A percentile compares a stretch with the other conserved stretches of the same genome.
These are phyloP conservation scores for Polymixis lichenea DNA, from an alignment of 2,888 invertebrate species.

Conservation along the genomic window DNA sequence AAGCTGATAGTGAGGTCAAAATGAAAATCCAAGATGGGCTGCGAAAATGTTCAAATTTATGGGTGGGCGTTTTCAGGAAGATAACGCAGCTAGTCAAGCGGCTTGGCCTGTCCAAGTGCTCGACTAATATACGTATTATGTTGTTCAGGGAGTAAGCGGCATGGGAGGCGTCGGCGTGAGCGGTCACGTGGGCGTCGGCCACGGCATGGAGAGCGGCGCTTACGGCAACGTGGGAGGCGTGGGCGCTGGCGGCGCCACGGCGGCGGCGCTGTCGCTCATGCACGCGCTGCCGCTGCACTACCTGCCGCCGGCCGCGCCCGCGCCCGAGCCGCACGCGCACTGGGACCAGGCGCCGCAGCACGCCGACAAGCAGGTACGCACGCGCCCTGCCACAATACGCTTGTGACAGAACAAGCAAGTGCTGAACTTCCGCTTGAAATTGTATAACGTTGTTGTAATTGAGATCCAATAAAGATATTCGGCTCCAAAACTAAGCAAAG, in stretches of 20 bases:
- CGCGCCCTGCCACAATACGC: neutral
- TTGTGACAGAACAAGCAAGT: neutral
- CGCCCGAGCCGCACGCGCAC: slow-evolving; percentile 78
- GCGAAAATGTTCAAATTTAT: too few relatives aligned
- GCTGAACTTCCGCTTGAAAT: neutral
- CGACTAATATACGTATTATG: neutral
- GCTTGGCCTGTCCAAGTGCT: too few relatives aligned
- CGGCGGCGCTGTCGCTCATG: slow-evolving; percentile 83
- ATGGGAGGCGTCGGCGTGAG: slow-evolving; percentile 65
- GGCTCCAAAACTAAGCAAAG: neutral
- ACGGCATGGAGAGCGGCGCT: slow-evolving; percentile 61
- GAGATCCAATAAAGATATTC: neutral
- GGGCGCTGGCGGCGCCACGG: slow-evolving; percentile 72
- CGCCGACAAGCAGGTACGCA: slow-evolving; percentile 79
- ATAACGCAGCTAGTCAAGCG: neutral
- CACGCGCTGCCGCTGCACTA: slow-evolving; percentile 87
- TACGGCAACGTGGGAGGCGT: slow-evolving; percentile 60
- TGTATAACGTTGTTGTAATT: neutral
- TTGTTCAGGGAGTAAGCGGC: slow-evolving; percentile 71
- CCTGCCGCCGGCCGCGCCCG: slow-evolving; percentile 80
- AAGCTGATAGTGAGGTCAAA: too few relatives aligned
- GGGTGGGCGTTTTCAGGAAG: too few relatives aligned
- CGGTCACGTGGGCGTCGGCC: slow-evolving; percentile 59
- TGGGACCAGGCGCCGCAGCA: slow-evolving; percentile 80
- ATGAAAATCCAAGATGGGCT: too few relatives aligned